Base-by-base conservation (phyloP, 2,797 vertebrate species). In the Moxostoma hubbsi region DNA sequence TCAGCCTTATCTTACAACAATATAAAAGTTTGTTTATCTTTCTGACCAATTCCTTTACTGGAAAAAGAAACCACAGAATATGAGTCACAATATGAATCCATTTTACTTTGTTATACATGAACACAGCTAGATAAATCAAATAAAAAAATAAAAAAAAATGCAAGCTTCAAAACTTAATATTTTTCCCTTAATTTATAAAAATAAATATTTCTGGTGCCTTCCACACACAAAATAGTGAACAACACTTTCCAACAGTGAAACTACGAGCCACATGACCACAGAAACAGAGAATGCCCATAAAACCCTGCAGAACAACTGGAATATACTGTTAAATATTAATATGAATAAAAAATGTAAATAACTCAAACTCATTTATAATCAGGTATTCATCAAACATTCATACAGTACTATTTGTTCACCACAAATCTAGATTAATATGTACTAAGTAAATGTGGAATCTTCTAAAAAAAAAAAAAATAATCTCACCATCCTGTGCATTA, bases 351-450 rank as follows among this genome's bases (percentile, higher is more conserved):
- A 77, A 54, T 36, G 15, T 61, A 6, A 11, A 61, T 55, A 64
- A 85, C 85, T 82, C 83, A 84, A 88, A 55, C 85, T 88, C 80
- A 89, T 67, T 71, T 62, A 12, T 8, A 8, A 71, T 49, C 49
- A 53, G 63, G 82, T 86, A 84, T 74, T 81, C 55, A 71, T 79
- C 84, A 86, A 85, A 91, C 90, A 90, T 90, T 89, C 82, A 87
- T 81, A 70, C 82, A 2, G 45, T 64, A 50, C 53, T 15, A 54
- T 75, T 55, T 43, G 69, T 16, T 82, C 84, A 87, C 77, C 77
- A 85, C 81, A 80, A 82, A 15, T 85, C 69, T 81, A 46, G 77
- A 88, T 84, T 78, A 15, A 81, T 76, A 72, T 70, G 54, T 0
- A 81, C 77, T 55, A 47, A 81, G 10, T 69, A 70, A 66, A 70